Evolutionary conservation across 2,888 invertebrate genomes (phyloP).

Genomic region (Hemistola chrysoprasaria): DNA sequence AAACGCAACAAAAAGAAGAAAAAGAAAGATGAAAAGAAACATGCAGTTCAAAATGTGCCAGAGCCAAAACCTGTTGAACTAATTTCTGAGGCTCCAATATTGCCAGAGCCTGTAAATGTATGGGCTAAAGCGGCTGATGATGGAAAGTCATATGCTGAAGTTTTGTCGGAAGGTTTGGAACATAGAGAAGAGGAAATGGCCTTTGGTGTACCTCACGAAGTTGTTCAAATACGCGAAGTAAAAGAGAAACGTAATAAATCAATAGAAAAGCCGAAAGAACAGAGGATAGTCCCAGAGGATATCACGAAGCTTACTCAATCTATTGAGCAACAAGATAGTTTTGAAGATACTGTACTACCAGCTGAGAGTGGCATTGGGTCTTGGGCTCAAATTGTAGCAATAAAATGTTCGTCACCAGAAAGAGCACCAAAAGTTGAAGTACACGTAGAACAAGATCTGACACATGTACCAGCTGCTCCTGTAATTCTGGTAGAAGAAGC

Average conservation of each 20-base stretch:
- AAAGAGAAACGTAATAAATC: constrained; percentile 26
- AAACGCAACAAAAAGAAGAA: constrained; percentile 63
- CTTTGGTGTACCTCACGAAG: constrained; percentile 6
- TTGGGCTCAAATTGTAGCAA: constrained; percentile 71
- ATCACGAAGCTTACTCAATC: constrained; percentile 4
- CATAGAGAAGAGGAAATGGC: constrained; percentile 21
- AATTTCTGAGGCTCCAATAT: constrained; percentile 13
- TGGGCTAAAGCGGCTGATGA: constrained; percentile 79
- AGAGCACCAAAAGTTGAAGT: constrained; percentile 41
- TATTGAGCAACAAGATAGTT: constrained; percentile 22
- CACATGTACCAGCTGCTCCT: constrained; percentile 26
- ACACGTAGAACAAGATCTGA: constrained; percentile 18
- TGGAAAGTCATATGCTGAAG: constrained; percentile 87
- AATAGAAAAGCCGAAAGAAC: constrained; percentile 23
- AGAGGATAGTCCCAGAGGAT: constrained; percentile 11
- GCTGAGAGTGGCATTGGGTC: constrained; percentile 43
- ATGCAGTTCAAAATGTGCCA: constrained; percentile 18
- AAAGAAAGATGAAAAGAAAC: constrained; percentile 56
- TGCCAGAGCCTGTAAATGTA: constrained; percentile 54
- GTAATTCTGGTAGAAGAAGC: constrained; percentile 64
- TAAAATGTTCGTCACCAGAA: constrained; percentile 59
- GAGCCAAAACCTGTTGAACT: constrained; percentile 21
- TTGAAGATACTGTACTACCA: constrained; percentile 22
- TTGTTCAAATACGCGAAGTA: constrained; percentile 24
- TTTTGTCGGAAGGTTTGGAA: constrained; percentile 78